A percentile compares a stretch with the other conserved stretches of the same genome.
Evolutionary conservation across 2,888 invertebrate genomes (phyloP).

Genomic region (Hypercompe scribonia): DNA sequence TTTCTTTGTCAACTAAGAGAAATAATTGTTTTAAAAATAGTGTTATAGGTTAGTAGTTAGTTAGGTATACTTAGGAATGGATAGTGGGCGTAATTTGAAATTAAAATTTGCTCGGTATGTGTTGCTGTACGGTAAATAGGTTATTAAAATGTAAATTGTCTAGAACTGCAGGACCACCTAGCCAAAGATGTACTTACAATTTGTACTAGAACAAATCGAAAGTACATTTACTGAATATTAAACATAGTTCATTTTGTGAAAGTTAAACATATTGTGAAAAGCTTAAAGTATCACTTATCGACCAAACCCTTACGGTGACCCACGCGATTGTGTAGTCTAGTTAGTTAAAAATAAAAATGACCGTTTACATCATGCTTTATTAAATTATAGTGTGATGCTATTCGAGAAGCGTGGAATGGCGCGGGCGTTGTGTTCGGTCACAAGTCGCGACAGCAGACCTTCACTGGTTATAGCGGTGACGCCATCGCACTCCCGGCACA

Average conservation of each 20-base stretch:
- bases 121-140: conserved; percentile 30
- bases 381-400: conserved; percentile 49
- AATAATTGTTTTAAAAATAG: neutral
- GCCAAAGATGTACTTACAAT: conserved; percentile 25
- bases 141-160: conserved; percentile 39
- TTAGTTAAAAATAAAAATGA: conserved; percentile 42
- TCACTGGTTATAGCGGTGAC: conserved; percentile 82
- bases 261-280: conserved; percentile 22
- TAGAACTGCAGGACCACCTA: conserved; percentile 31
- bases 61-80: neutral
- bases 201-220: conserved; percentile 20
- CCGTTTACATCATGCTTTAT: conserved; percentile 62
- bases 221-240: conserved; percentile 25
- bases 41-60: neutral
- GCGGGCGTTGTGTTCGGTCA: conserved; percentile 53
- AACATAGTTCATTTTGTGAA: conserved; percentile 25
- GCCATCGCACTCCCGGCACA: conserved; percentile 70
- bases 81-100: conserved; percentile 52
- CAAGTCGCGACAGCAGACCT: conserved; percentile 66
- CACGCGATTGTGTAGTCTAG: neutral
- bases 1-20: neutral
- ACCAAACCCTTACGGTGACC: conserved; percentile 22
- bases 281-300: conserved; percentile 30
- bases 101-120: conserved; percentile 23
- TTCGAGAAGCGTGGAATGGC: conserved; percentile 51